Conservation (phyloP, 2,888 invertebrate species). For the Plagiodera versicolora region DNA sequence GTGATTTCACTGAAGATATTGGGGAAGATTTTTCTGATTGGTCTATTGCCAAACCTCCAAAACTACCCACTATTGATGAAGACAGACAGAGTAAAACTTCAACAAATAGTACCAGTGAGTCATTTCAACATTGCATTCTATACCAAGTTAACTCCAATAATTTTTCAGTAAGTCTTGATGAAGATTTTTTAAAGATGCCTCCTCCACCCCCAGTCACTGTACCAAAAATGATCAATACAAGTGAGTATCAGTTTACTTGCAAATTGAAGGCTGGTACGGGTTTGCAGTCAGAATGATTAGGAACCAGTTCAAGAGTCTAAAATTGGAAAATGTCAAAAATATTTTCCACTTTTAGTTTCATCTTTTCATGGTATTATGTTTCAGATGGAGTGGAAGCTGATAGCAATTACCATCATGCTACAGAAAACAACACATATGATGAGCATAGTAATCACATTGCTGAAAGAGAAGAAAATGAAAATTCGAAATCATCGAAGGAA, state of each 20-base stretch:
- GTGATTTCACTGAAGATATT: not conserved
- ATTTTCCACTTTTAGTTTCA: not conserved
- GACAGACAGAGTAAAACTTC: slow-evolving; percentile 3
- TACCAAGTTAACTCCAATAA: not conserved
- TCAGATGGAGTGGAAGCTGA: slow-evolving; percentile 10
- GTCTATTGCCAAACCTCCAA: slow-evolving; percentile 10
- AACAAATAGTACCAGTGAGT: slow-evolving; percentile 9
- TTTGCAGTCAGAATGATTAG: not conserved
- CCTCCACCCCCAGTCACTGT: slow-evolving; percentile 5
- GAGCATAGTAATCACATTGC: slow-evolving; percentile 9
- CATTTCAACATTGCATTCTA: slow-evolving; percentile 1
- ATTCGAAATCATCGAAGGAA: slow-evolving; percentile 2
- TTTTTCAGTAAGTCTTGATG: slow-evolving; percentile 8
- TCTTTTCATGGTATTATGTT: slow-evolving; percentile 10
- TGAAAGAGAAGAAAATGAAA: slow-evolving; percentile 1
- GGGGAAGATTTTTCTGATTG: slow-evolving; percentile 5
- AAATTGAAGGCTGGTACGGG: slow-evolving; percentile 6
- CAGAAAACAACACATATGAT: slow-evolving; percentile 9
- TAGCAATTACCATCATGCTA: slow-evolving; percentile 7
- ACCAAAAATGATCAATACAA: slow-evolving; percentile 2
- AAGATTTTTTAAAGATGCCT: slow-evolving; percentile 9
- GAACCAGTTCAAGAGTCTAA: not conserved
- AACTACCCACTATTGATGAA: slow-evolving; percentile 11
- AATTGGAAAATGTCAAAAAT: not conserved
- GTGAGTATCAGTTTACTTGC: not conserved